phyloP scores from a whole-genome alignment of 2,888 invertebrate genomes.

The Heliconius sara region DNA sequence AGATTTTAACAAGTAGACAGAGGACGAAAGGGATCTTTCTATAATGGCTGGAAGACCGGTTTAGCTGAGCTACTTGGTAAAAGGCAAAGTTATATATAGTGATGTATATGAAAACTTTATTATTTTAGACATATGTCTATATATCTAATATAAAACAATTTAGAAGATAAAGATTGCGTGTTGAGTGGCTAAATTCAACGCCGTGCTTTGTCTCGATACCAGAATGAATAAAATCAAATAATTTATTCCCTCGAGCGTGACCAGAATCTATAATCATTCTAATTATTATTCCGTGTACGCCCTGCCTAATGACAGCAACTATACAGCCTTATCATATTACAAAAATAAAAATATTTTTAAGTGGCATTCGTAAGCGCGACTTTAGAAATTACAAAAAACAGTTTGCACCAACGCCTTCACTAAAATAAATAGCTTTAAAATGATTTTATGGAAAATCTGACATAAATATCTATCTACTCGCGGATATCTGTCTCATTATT shows the following conservation, averaged over 20 bases:
- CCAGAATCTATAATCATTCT: no score
- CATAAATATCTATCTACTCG: no score
- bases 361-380: no score
- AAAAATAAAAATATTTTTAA: neutral
- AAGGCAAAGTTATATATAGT: constrained; percentile 37
- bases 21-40: constrained; percentile 36
- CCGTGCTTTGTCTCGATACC: neutral
- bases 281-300: no score
- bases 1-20: constrained; percentile 28
- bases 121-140: neutral
- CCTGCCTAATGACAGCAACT: no score
- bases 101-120: constrained; percentile 15
- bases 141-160: neutral
- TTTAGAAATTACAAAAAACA: no score
- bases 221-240: neutral
- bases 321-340: neutral
- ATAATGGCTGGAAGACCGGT: constrained; percentile 47
- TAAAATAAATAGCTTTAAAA: neutral
- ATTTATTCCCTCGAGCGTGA: neutral
- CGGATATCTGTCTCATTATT: no score
- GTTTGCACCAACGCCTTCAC: neutral
- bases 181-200: neutral
- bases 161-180: no score
- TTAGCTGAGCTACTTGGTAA: constrained; percentile 41
- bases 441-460: no score